These are phyloP conservation scores for Gymnarchus niloticus DNA, from an alignment of 2,113 vertebrate genomes.

Conservation along the genomic window DNA sequence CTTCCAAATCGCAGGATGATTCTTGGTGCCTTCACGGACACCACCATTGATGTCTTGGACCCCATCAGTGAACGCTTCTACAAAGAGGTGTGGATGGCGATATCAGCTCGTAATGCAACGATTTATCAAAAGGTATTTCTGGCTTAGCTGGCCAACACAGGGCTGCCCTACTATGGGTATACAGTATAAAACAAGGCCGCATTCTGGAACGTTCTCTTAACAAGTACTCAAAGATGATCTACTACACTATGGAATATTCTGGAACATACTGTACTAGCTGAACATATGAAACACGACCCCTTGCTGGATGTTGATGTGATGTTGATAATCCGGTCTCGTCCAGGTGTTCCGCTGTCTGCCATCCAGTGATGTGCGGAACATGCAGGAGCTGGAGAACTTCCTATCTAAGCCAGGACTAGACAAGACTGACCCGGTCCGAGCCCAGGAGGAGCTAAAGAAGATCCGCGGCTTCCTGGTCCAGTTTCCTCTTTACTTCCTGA, in stretches of 20 bases:
- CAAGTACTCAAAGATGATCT: neutral
- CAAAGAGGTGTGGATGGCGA: slow-evolving; percentile 93
- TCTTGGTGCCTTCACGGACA: slow-evolving; percentile 75
- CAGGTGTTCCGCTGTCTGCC: slow-evolving; percentile 96
- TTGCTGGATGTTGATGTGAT: neutral
- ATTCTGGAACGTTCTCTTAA: neutral
- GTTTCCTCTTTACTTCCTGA: slow-evolving; percentile 91
- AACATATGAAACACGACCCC: neutral
- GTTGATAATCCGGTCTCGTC: neutral
- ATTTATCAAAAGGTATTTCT: slow-evolving; percentile 83
- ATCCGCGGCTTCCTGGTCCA: slow-evolving; percentile 93
- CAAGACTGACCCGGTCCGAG: slow-evolving; percentile 68
- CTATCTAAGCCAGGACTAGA: slow-evolving; percentile 72
- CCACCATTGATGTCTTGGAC: slow-evolving; percentile 75
- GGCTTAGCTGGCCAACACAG: neutral
- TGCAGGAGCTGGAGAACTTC: slow-evolving; percentile 79
- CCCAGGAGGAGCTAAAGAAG: slow-evolving; percentile 84
- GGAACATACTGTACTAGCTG: neutral
- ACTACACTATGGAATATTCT: neutral
- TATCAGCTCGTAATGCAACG: slow-evolving; percentile 84
- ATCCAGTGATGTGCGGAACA: slow-evolving; percentile 82
- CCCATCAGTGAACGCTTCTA: slow-evolving; percentile 91
- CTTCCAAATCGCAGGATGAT: slow-evolving; percentile 64
- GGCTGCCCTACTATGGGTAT: neutral
- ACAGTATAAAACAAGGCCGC: neutral